Conservation (phyloP, 35 echinoderm and acorn worm genomes). For the Chiridota heheva region DNA sequence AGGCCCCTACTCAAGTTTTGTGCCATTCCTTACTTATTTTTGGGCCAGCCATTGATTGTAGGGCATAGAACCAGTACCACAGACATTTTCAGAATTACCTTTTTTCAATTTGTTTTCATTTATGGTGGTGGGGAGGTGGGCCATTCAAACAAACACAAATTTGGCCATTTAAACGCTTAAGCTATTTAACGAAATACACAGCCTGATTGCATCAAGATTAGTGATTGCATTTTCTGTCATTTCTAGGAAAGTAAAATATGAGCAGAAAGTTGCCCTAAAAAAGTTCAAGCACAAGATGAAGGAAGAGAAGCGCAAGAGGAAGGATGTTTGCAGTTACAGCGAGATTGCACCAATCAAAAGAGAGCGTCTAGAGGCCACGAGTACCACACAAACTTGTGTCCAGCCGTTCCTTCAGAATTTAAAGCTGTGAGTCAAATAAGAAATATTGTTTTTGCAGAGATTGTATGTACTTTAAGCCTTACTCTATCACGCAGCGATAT, state of each 20-base stretch:
- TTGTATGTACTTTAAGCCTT: too few relatives aligned
- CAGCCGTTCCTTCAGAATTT: too few relatives aligned
- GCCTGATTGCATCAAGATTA: neutral
- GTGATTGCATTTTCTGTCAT: neutral
- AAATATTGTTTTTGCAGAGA: too few relatives aligned
- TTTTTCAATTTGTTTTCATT: too few relatives aligned
- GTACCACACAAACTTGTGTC: too few relatives aligned
- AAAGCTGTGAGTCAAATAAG: too few relatives aligned
- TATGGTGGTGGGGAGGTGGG: neutral
- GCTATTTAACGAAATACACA: neutral
- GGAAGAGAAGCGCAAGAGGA: constrained; percentile 68
- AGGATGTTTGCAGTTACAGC: constrained; percentile 12
- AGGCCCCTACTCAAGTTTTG: too few relatives aligned
- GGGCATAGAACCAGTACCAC: too few relatives aligned
- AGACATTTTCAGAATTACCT: too few relatives aligned
- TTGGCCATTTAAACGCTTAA: neutral
- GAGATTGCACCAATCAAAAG: constrained; percentile 75
- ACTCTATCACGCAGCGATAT: too few relatives aligned
- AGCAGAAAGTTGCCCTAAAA: constrained; percentile 79
- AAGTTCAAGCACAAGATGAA: constrained; percentile 74
- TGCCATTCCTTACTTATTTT: too few relatives aligned
- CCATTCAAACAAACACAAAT: neutral
- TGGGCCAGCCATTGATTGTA: too few relatives aligned
- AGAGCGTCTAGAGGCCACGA: constrained; percentile 72
- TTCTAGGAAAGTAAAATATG: constrained; percentile 51